Evolutionary conservation across 2,888 invertebrate species (phyloP).

Genomic region (Polietes domitor): DNA sequence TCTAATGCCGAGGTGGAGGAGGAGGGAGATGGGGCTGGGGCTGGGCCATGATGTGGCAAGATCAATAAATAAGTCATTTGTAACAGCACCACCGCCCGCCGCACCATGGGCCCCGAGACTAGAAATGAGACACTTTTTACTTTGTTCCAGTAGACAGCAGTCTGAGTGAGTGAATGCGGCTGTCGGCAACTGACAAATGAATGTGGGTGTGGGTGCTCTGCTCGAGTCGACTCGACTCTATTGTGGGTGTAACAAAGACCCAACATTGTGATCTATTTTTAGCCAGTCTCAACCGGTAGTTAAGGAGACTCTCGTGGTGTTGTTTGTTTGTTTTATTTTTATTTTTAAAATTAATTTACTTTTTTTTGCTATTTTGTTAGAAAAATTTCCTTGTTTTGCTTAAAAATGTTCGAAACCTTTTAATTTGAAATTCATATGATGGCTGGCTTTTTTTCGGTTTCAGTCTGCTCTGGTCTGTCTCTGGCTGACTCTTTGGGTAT

Average conservation of each 20-base stretch:
- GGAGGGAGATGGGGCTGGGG: neutral
- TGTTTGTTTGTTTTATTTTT: neutral
- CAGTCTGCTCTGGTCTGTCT: too few species aligned
- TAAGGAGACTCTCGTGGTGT: neutral
- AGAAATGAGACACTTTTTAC: neutral
- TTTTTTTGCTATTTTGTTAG: neutral
- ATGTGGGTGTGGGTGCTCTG: conserved; percentile 11
- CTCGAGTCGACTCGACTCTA: neutral
- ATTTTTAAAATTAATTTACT: neutral
- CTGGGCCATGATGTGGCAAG: conserved; percentile 28
- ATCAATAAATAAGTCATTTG: conserved; percentile 22
- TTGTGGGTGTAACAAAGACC: neutral
- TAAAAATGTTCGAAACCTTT: too few species aligned
- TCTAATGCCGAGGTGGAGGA: too few species aligned
- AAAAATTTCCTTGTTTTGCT: neutral
- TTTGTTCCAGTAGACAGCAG: neutral
- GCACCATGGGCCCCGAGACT: neutral
- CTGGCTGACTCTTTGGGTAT: too few species aligned
- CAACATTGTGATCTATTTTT: conserved; percentile 22
- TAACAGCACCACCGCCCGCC: neutral
- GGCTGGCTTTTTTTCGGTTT: conserved; percentile 6
- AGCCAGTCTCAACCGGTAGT: conserved; percentile 11
- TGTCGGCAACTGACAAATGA: neutral
- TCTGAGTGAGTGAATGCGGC: neutral
- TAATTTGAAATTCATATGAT: too few species aligned